phyloP scores from a whole-genome alignment of 2,888 invertebrate species.

The Orthonevra nobilis region DNA sequence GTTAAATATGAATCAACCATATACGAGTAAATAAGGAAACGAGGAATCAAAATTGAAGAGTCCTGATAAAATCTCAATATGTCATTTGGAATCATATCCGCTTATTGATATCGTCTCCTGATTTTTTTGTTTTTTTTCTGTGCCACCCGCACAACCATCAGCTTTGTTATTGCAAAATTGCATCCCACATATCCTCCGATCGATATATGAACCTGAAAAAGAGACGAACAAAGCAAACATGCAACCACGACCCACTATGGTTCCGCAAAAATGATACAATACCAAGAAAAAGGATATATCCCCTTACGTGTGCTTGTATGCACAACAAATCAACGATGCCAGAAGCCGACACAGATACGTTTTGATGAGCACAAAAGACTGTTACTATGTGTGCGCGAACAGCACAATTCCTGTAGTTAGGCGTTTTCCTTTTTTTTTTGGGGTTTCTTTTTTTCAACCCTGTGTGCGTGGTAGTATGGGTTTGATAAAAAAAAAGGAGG shows the following conservation, averaged over 20 bases:
- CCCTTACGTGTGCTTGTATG: too few relatives aligned
- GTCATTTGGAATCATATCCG: slow-evolving; percentile 9
- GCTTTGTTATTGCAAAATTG: slow-evolving; percentile 22
- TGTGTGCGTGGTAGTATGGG: background rate
- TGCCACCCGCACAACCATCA: too few relatives aligned
- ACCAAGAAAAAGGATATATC: background rate
- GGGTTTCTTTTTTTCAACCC: background rate
- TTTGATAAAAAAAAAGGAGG: too few relatives aligned
- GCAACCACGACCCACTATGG: background rate
- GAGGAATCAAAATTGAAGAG: slow-evolving; percentile 10
- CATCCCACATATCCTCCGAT: slow-evolving; percentile 19
- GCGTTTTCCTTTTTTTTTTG: slow-evolving; percentile 23
- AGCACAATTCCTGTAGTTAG: slow-evolving; percentile 46
- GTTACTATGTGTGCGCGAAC: slow-evolving; percentile 38
- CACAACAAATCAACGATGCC: too few relatives aligned
- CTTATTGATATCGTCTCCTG: background rate
- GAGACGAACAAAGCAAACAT: slow-evolving; percentile 14
- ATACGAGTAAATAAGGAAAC: background rate
- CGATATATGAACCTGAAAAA: slow-evolving; percentile 42
- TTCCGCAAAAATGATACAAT: slow-evolving; percentile 5
- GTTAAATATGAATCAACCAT: too few relatives aligned
- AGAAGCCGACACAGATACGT: slow-evolving; percentile 40
- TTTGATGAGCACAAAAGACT: slow-evolving; percentile 37
- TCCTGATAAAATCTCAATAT: slow-evolving; percentile 8
- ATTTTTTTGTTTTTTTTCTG: background rate